Conservation (phyloP, 1,140 invertebrate species). For the Oscheius sp. region DNA sequence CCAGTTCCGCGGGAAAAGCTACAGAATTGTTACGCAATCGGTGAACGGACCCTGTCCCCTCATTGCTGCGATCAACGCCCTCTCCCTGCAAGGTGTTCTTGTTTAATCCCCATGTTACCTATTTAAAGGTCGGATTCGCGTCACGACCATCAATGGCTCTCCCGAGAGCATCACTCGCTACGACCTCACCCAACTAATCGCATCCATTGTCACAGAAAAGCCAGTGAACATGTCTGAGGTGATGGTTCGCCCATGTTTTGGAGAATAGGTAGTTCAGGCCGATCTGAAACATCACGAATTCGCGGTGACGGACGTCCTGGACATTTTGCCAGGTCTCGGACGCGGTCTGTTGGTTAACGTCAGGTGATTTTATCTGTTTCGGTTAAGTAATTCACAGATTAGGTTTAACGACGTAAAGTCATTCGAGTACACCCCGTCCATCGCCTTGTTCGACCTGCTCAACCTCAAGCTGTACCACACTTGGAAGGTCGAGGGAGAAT, state of each 20-base stretch:
- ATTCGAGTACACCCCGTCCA: background rate
- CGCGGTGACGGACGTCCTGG: background rate
- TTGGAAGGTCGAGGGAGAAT: background rate
- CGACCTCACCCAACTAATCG: no score
- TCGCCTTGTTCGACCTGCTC: background rate
- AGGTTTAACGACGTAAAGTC: background rate
- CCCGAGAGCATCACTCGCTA: background rate
- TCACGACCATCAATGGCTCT: background rate
- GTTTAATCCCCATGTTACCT: background rate
- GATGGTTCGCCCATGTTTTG: no score
- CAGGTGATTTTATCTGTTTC: background rate
- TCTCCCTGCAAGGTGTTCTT: constrained; percentile 1
- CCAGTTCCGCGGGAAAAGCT: background rate
- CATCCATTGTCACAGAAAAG: no score
- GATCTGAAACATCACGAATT: no score
- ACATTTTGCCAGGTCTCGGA: background rate
- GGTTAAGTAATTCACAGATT: background rate
- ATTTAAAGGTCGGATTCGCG: no score
- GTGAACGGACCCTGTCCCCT: constrained; percentile 17
- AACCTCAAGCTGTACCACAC: background rate
- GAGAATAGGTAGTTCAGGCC: no score
- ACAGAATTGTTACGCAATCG: constrained; percentile 17
- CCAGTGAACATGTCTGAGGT: no score
- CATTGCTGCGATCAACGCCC: constrained; percentile 12
- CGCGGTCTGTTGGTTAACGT: background rate